A percentile compares a stretch with the other conserved stretches of the same genome.
phyloP scores from a whole-genome alignment of 2,888 invertebrate genomes.

The Odontocerum albicorne region DNA sequence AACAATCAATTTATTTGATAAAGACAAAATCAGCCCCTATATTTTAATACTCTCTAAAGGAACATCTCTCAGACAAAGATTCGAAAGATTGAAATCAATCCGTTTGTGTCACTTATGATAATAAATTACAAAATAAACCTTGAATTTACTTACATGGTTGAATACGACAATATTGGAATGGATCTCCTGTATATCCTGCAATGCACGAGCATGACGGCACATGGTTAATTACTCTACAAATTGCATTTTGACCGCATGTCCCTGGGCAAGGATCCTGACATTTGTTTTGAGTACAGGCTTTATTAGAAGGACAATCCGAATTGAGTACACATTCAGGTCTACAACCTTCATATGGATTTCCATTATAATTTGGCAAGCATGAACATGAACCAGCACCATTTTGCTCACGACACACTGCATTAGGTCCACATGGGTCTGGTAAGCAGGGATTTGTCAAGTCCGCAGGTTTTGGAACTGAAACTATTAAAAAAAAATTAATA shows the following conservation, averaged over 20 bases:
- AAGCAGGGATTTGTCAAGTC: slow-evolving; percentile 52
- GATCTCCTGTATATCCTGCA: slow-evolving; percentile 69
- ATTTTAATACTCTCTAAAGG: too few species aligned
- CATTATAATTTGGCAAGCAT: slow-evolving; percentile 68
- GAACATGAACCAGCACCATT: slow-evolving; percentile 68
- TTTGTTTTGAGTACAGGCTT: slow-evolving; percentile 67
- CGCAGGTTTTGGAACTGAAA: slow-evolving; percentile 42
- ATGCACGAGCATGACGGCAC: slow-evolving; percentile 74
- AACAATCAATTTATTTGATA: too few species aligned
- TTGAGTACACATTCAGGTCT: slow-evolving; percentile 72
- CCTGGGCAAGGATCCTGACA: slow-evolving; percentile 75
- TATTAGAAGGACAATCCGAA: slow-evolving; percentile 66
- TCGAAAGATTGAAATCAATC: too few species aligned
- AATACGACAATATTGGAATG: slow-evolving; percentile 58
- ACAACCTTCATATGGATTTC: slow-evolving; percentile 70
- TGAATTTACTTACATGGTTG: slow-evolving; percentile 21
- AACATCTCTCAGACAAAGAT: too few species aligned
- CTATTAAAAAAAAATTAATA: slow-evolving; percentile 34
- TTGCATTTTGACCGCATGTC: slow-evolving; percentile 73
- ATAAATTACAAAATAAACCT: too few species aligned
- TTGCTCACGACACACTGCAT: slow-evolving; percentile 68
- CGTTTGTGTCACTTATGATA: too few species aligned
- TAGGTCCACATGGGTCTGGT: slow-evolving; percentile 67
- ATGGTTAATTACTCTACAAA: slow-evolving; percentile 75
- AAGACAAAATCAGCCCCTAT: too few species aligned